Evolutionary conservation across 2,113 vertebrate genomes (phyloP), one percentile per base, ranked within the genome.

Genomic region (Trichomycterus rosablanca): DNA sequence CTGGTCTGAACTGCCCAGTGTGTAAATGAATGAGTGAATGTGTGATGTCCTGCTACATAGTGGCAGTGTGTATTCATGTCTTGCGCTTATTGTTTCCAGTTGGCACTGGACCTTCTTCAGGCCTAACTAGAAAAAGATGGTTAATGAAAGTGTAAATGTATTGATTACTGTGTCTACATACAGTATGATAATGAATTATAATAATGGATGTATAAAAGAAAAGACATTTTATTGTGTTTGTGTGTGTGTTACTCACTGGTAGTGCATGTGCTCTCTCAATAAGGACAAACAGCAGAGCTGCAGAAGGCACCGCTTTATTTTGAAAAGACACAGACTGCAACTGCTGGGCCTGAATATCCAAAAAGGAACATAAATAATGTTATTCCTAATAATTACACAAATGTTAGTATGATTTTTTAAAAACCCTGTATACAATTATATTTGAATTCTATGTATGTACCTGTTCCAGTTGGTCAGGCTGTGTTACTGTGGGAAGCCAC

Each of bases 271-370:
- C 91, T 40, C 84, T 77, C 34, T 94, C 91, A 49, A 96, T 9
- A 5, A 87, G 84, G 40, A 96, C 74, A 0, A 84, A 91, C 5
- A 96, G 84, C 46, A 96, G 78, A 18, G 89, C 92, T 0, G 89
- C 84, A 0, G 91, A 74, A 7, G 91, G 87, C 1, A 91, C 83
- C 0, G 81, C 73, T 39, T 89, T 90, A 71, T 91, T 91, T 54
- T 86, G 75, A 1, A 84, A 90, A 19, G 87, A 80, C 71, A 87
- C 67, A 53, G 85, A 79, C 64, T 90, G 90, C 45, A 90, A 78
- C 78, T 86, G 81, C 70, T 92, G 74, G 1, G 90, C 87, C 92
- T 92, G 77, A 39, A 53, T 43, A 40, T 8, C 4, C n/a, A 58
- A 37, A 46, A 26, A 35, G 16, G 9, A 30, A n/a, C 7, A 35